A percentile compares a stretch with the other conserved stretches of the same genome.
phyloP scores from a whole-genome alignment of 2,888 invertebrate species.

The Psylliodes chrysocephalus region DNA sequence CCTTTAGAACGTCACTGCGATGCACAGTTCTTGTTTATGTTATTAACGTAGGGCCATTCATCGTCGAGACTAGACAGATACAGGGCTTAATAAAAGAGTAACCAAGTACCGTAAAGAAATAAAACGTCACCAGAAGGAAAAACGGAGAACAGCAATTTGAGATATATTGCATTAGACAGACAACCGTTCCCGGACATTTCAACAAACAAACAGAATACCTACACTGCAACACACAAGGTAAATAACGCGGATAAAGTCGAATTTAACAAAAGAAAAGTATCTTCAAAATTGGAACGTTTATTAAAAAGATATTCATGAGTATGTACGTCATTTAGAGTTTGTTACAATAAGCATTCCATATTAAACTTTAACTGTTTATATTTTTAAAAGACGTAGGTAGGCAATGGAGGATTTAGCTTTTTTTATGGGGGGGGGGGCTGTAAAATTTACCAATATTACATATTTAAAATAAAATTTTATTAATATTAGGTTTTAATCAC shows the following conservation, averaged over 20 bases:
- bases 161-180: conserved; percentile 53
- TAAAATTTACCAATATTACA: too few species aligned
- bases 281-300: too few species aligned
- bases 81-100: conserved; percentile 60
- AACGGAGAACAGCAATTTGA: conserved; percentile 53
- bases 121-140: conserved; percentile 56
- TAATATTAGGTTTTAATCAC: too few species aligned
- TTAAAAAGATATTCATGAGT: too few species aligned
- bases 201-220: too few species aligned
- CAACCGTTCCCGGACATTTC: conserved; percentile 40
- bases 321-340: too few species aligned
- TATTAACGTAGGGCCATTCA: conserved; percentile 59
- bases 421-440: too few species aligned
- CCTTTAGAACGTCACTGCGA: conserved; percentile 22
- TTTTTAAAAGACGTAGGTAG: too few species aligned
- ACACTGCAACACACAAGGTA: conserved; percentile 24
- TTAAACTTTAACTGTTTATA: too few species aligned
- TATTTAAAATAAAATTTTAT: too few species aligned
- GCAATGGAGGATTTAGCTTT: too few species aligned
- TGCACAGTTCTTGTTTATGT: conserved; percentile 58
- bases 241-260: conserved; percentile 30
- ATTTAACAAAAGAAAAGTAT: conserved; percentile 11
- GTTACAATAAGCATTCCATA: too few species aligned
- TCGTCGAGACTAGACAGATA: conserved; percentile 57
- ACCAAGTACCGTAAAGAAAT: conserved; percentile 58